Evolutionary conservation across 1,140 invertebrate species (phyloP).

Genomic region (Drosophila kikkawai): DNA sequence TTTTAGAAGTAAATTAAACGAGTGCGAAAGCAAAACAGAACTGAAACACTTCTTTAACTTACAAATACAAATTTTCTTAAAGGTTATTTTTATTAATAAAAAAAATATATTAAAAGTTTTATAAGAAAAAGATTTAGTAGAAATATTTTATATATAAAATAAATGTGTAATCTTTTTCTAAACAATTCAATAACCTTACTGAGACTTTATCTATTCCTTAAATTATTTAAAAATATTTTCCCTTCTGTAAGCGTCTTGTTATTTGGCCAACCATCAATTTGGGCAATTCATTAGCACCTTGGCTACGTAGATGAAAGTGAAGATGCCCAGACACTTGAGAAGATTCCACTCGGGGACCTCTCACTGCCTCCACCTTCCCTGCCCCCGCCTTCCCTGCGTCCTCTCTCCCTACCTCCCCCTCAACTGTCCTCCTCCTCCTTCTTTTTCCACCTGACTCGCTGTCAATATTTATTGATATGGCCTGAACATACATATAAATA

Average conservation of each 20-base stretch:
- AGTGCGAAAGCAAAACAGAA: background rate
- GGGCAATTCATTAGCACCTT: conserved; percentile 57
- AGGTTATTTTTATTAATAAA: background rate
- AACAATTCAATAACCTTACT: background rate
- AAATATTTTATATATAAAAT: background rate
- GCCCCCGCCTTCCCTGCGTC: background rate
- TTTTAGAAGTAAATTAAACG: background rate
- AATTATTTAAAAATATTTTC: background rate
- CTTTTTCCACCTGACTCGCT: conserved; percentile 15
- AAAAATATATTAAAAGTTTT: no score
- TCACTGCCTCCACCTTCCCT: background rate
- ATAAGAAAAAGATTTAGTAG: background rate
- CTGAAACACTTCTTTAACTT: background rate
- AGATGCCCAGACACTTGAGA: conserved; percentile 36
- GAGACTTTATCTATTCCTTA: background rate
- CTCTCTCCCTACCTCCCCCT: background rate
- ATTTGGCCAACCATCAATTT: conserved; percentile 32
- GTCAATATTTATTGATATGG: conserved; percentile 50
- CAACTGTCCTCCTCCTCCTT: background rate
- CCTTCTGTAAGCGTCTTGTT: background rate
- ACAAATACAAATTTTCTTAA: rapidly evolving
- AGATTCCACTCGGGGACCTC: conserved; percentile 28
- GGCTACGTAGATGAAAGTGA: conserved; percentile 46
- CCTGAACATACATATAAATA: conserved; percentile 41
- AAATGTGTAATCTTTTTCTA: background rate